These are phyloP conservation scores for Drosophila leontia DNA, from an alignment of 1,140 invertebrate genomes.

Conservation along the genomic window DNA sequence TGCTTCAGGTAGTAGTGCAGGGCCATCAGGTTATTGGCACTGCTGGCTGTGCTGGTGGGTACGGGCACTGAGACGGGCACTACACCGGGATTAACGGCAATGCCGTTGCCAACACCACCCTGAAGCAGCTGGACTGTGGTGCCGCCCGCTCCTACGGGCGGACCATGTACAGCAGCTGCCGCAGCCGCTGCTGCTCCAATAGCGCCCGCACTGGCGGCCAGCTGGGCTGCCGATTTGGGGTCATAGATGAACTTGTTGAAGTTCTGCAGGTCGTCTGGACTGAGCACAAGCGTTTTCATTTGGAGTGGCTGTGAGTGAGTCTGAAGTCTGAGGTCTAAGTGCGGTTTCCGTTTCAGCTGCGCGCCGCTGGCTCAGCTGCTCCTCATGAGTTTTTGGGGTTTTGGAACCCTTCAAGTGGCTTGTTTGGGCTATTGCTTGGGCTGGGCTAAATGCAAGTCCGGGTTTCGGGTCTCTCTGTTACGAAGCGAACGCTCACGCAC, in stretches of 20 bases:
- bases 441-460: constrained; percentile 50
- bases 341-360: constrained; percentile 29
- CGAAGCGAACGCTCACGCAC: constrained; percentile 45
- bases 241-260: constrained; percentile 83
- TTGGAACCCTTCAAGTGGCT: constrained; percentile 34
- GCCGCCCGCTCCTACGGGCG: constrained; percentile 35
- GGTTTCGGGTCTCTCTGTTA: constrained; percentile 17
- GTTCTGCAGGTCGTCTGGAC: constrained; percentile 79
- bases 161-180: constrained; percentile 67
- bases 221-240: constrained; percentile 73
- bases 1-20: constrained; percentile 83
- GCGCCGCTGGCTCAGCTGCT: constrained; percentile 29
- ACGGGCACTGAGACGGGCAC: constrained; percentile 44
- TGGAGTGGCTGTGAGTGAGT: constrained; percentile 38
- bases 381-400: constrained; percentile 10
- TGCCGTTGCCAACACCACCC: constrained; percentile 16
- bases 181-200: constrained; percentile 62
- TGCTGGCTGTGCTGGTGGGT: constrained; percentile 43
- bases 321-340: constrained; percentile 13
- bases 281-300: constrained; percentile 81
- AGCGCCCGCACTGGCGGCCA: constrained; percentile 73
- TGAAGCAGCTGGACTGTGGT: constrained; percentile 61
- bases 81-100: constrained; percentile 22
- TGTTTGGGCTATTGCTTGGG: constrained; percentile 15
- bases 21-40: constrained; percentile 76